Evolutionary conservation across 2,888 invertebrate genomes (phyloP).

Genomic region (Neoascia interrupta): DNA sequence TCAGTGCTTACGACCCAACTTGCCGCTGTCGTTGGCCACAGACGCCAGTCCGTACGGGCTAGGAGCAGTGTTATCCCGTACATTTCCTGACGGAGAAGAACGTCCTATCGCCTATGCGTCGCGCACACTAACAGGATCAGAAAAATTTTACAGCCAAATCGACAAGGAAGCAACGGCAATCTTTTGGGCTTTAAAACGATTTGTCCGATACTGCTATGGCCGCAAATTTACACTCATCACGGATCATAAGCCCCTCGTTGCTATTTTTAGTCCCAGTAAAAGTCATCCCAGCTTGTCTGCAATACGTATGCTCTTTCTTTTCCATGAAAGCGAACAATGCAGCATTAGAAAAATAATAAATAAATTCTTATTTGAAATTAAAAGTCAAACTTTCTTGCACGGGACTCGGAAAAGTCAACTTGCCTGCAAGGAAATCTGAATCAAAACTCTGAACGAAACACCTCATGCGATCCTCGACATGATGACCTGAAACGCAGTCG

Average conservation of each 20-base stretch:
- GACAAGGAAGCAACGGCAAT: constrained; percentile 52
- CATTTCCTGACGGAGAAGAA: constrained; percentile 2
- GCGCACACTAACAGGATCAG: constrained; percentile 31
- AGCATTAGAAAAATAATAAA: too few species aligned
- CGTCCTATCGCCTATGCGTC: constrained; percentile 55
- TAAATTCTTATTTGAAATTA: too few species aligned
- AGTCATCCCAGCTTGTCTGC: constrained; percentile 22
- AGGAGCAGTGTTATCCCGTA: constrained; percentile 38
- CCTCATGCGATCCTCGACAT: too few species aligned
- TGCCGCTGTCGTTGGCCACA: too few species aligned
- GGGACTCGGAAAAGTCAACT: too few species aligned
- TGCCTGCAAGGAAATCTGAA: too few species aligned
- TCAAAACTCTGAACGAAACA: too few species aligned
- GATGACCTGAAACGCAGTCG: too few species aligned
- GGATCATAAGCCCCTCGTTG: constrained; percentile 43
- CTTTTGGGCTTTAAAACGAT: constrained; percentile 39
- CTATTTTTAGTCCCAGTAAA: constrained; percentile 43
- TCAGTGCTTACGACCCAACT: too few species aligned
- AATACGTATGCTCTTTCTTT: too few species aligned
- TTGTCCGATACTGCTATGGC: constrained; percentile 43
- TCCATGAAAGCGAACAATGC: too few species aligned
- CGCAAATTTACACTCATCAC: constrained; percentile 33
- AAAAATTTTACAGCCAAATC: constrained; percentile 41
- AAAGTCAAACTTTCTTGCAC: too few species aligned
- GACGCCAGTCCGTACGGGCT: constrained; percentile 65